Evolutionary conservation across 2,797 vertebrate genomes (phyloP).

Genomic region (Hafferia zeledoni): DNA sequence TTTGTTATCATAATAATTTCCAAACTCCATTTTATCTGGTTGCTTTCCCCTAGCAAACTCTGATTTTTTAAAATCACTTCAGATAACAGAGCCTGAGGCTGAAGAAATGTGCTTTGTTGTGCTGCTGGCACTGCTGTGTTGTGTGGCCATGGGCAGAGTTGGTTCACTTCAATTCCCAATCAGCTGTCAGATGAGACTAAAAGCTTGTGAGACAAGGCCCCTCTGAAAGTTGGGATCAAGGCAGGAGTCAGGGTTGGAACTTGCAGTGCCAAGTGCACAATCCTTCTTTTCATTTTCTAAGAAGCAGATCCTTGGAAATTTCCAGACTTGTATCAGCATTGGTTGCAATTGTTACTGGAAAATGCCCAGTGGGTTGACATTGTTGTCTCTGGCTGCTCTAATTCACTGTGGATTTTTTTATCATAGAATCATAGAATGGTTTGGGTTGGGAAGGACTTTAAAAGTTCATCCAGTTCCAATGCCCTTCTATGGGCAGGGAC

Average conservation of each 20-base stretch:
- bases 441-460: not conserved
- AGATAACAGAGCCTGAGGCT: not conserved
- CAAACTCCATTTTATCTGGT: not conserved
- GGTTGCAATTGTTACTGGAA: not conserved
- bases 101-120: not conserved
- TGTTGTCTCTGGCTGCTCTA: not conserved
- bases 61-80: not conserved
- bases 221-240: not conserved
- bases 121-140: not conserved
- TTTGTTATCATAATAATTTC: not conserved
- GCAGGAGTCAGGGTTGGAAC: not conserved
- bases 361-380: fast-evolving
- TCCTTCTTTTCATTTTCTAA: not conserved
- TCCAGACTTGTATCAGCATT: not conserved
- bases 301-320: not conserved
- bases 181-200: not conserved
- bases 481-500: not conserved
- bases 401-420: not conserved
- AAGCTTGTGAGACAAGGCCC: not conserved
- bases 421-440: not conserved
- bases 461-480: not conserved
- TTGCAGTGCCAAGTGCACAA: not conserved
- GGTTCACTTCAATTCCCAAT: not conserved
- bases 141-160: not conserved
- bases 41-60: not conserved